These are phyloP conservation scores for Galerucella calmariensis DNA, from an alignment of 2,888 invertebrate genomes.

Conservation along the genomic window DNA sequence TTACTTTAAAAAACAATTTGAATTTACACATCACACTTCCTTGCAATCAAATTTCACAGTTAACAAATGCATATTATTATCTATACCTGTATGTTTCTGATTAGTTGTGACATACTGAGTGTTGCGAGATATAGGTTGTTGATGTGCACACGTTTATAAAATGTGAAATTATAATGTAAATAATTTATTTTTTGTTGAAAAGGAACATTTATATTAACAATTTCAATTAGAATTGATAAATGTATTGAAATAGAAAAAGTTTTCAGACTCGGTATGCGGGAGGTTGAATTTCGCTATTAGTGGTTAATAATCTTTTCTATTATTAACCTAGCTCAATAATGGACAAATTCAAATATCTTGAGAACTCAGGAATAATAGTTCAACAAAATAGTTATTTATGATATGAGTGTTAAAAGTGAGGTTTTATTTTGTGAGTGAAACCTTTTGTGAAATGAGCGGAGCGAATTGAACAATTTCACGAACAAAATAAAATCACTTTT, in stretches of 20 bases:
- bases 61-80: slow-evolving; percentile 15
- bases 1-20: slow-evolving; percentile 10
- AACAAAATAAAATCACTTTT: no score
- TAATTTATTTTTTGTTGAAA: background rate
- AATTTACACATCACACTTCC: slow-evolving; percentile 22
- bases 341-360: no score
- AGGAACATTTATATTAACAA: background rate
- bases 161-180: background rate
- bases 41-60: slow-evolving; percentile 22
- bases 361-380: no score
- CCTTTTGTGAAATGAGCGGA: no score
- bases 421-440: no score
- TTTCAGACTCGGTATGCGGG: background rate
- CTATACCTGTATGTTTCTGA: slow-evolving; percentile 13
- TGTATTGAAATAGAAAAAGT: no score
- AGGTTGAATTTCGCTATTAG: no score
- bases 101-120: slow-evolving; percentile 21
- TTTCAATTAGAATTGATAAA: background rate
- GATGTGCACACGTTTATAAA: slow-evolving; percentile 6
- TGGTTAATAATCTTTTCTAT: no score
- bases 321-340: no score
- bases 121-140: slow-evolving; percentile 18
- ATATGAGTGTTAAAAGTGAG: no score
- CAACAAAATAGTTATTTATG: no score
- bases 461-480: no score